Evolutionary conservation across 2,113 vertebrate genomes (phyloP), one percentile per base, ranked within the genome.

Genomic region (Hippolais icterina): DNA sequence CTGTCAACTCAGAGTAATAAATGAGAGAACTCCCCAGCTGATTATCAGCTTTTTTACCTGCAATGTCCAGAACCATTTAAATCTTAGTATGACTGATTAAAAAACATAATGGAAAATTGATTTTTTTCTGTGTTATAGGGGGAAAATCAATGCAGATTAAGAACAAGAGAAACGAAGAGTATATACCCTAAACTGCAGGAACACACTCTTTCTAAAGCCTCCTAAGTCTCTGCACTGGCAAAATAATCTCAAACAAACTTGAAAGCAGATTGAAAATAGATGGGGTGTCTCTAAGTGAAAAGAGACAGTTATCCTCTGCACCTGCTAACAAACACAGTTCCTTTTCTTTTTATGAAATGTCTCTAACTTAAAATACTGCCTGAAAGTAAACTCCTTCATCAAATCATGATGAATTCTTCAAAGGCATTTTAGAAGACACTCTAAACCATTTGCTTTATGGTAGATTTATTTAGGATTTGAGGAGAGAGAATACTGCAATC

Each of bases 21-120:
- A 96, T 83, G 71, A 91, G 81, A 56, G 29, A 94, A 89, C 68
- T 93, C 82, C 54, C 52, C 88, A 96, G 78, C 71, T 85, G 91
- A 84, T 96, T 93, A 93, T 93, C 85, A 95, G 78, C 91, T 97
- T 53, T 39, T 95, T 96, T 90, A 83, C 89, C 92, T 92, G 78
- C 82, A 69, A 2, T 82, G 28, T 46, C 56, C 28, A 80, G 72
- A 16, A 72, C 49, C 94, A 64, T 87, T 96, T 94, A 93, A 91
- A 66, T 91, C 90, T 65, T 92, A 46, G 77, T 66, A 64, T 87
- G 90, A 93, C 89, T 96, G 83, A 96, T 97, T 97, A 97, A 96
- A 94, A 97, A 96, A 93, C n/a, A 90, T 96, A 97, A 98, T 96
- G 93, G 94, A 97, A 97, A 94, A 98, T 97, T 96, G 97, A 98